Base-by-base conservation (phyloP, 2,888 invertebrate genomes). In the Monochamus alternatus region DNA sequence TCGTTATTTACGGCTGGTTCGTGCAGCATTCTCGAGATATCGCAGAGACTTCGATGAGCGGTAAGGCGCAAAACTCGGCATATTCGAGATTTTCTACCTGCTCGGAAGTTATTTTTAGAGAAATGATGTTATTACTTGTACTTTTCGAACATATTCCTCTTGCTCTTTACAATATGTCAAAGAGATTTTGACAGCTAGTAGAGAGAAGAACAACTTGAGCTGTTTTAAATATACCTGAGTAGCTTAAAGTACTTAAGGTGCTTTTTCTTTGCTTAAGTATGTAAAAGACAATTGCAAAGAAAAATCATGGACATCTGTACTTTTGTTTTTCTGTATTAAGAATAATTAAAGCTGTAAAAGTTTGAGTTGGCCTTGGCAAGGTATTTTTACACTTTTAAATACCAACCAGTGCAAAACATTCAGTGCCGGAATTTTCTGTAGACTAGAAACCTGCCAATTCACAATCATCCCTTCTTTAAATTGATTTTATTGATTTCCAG, bases 21-120 rank as follows among this genome's bases (percentile, higher is more conserved):
- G 22, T 22, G 22, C 22, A 22, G 22, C 22, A 22, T 22, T 78
- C 78, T 75, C 76, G 52, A 74, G 66, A 75, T 74, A 74, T 70
- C 75, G 66, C 55, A 62, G 82, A 77, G 82, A 84, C 75, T 78
- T 83, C 80, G 81, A 85, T 75, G 83, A 72, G 73, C 70, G 79
- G 78, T 84, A 77, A 73, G 74, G 81, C 81, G 74, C 78, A 80
- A 82, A 83, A 83, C 84, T 73, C 38, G 12, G 2, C 9, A 44
- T 64, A 44, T 22, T 7, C 43, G 5, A 64, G 7, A n/a, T 43
- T 43, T 38, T 30, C 12, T 31, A 60, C 12, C 12, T 62, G n/a
- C n/a, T 62, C 38, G 3, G 3, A 7, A 12, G n/a, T 62, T 3
- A 38, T n/a, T 60, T 32, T 60, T 38, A 38, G 38, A 38, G 7